Conservation (phyloP, 2,797 vertebrate species). For the Synaphobranchus kaupii region DNA sequence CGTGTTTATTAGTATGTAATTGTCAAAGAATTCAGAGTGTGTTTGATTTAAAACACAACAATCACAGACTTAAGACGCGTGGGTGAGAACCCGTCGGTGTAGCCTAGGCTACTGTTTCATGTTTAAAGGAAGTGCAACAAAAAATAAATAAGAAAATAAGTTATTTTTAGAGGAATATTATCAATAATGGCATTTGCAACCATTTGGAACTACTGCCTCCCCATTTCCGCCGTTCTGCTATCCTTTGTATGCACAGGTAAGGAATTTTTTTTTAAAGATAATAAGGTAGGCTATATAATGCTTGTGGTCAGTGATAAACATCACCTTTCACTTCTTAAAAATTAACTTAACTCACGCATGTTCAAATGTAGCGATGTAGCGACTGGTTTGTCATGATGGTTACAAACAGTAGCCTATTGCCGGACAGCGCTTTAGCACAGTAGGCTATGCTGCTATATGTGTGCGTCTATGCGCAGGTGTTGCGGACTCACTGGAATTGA, state of each 20-base stretch:
- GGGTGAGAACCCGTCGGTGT: slow-evolving; percentile 68
- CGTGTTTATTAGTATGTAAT: slow-evolving; percentile 56
- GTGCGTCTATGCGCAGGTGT: slow-evolving; percentile 27
- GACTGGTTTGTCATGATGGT: background rate
- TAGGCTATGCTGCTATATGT: background rate
- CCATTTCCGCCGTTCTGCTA: slow-evolving; percentile 62
- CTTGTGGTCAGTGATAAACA: background rate
- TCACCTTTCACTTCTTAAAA: background rate
- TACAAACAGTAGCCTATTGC: background rate
- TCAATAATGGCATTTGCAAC: slow-evolving; percentile 65
- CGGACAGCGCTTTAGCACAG: slow-evolving; percentile 35
- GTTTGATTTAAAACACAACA: slow-evolving; percentile 40
- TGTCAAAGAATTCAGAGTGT: slow-evolving; percentile 38
- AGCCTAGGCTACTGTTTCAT: slow-evolving; percentile 54
- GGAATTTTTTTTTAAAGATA: slow-evolving; percentile 35
- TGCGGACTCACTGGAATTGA: background rate
- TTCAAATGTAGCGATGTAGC: background rate
- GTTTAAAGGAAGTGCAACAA: slow-evolving; percentile 52
- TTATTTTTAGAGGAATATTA: slow-evolving; percentile 54
- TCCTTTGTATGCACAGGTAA: slow-evolving; percentile 72
- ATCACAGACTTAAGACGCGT: slow-evolving; percentile 49
- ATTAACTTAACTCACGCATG: slow-evolving; percentile 9
- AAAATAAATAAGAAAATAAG: slow-evolving; percentile 38
- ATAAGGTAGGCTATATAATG: background rate
- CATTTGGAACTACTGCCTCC: slow-evolving; percentile 74